Evolutionary conservation across 2,113 vertebrate genomes (phyloP), one percentile per base, ranked within the genome.

Genomic region (Clarias batrachus): DNA sequence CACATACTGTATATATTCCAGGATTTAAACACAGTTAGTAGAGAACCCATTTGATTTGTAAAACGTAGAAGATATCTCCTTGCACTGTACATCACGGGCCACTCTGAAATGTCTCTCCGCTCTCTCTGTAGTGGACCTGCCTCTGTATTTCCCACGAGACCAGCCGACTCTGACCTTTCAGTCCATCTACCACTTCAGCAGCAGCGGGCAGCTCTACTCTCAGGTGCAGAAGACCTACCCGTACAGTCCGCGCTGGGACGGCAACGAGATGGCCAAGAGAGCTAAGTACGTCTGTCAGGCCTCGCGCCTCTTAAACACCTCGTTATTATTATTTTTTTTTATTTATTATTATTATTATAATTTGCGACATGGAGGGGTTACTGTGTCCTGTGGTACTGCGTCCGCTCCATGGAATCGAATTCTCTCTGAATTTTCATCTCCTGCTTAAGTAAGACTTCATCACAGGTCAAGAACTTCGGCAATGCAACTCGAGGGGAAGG

Each of bases 181-280:
- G 91, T 99, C 98, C 0, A 96, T 99, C 89, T 99, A 99, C 92
- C 98, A 99, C 95, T 99, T 99, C 92, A 99, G 97, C 89, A 99
- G 93, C 94, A 99, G 98, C 56, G 98, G 97, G 56, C 97, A 99
- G 91, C 96, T 99, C 59, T 99, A 99, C 91, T 98, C 98, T 56
- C 98, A 99, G 93, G 96, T 97, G 91, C 97, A 99, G 93, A 99
- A 98, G 93, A 97, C 97, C 17, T 99, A 99, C 83, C 98, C 98
- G 0, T 99, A 99, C 91, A 99, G 98, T 92, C 98, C 98, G 0
- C 96, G 98, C 90, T 99, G 98, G 98, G 98, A 99, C 63, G 98
- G 98, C 91, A 99, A 99, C 68, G 98, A 99, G 93, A 99, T 99
- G 98, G 98, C 98, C 90, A 99, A 99, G 94, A 96, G 98, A 95